phyloP scores from a whole-genome alignment of 2,888 invertebrate genomes.

The Ornithoptera alexandrae region DNA sequence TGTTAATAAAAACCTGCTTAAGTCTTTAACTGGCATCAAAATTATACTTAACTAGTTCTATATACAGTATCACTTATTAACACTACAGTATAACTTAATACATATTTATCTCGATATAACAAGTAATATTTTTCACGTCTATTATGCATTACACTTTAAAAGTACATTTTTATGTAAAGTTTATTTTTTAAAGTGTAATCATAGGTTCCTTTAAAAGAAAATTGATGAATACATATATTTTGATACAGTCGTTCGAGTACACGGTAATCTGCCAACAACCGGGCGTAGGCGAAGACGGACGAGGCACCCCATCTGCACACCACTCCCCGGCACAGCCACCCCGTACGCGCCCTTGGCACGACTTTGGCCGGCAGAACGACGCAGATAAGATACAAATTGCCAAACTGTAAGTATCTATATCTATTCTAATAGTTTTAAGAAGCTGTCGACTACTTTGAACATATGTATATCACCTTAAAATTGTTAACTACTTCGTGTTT shows the following conservation, averaged over 20 bases:
- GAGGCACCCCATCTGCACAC: constrained; percentile 82
- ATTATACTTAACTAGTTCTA: neutral
- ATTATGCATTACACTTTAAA: neutral
- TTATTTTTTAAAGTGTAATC: no score
- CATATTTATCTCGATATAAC: no score
- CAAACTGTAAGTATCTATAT: constrained; percentile 92
- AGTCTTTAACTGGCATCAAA: neutral
- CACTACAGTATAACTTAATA: neutral
- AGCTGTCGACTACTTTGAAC: neutral
- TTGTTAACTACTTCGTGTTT: no score
- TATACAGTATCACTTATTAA: neutral
- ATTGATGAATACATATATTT: constrained; percentile 20
- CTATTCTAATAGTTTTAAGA: constrained; percentile 12
- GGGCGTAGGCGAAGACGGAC: constrained; percentile 77
- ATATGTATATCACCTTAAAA: neutral
- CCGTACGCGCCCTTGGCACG: constrained; percentile 94
- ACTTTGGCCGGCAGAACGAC: constrained; percentile 95
- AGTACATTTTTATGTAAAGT: no score
- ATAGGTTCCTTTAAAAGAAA: neutral
- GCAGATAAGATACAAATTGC: constrained; percentile 98
- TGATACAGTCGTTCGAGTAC: constrained; percentile 92
- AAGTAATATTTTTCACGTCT: no score
- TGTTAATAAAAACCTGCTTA: neutral
- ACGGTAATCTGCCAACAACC: constrained; percentile 91
- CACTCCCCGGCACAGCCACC: constrained; percentile 81